Base-by-base conservation (phyloP, 2,888 invertebrate species). In the Nesidiocoris tenuis region DNA sequence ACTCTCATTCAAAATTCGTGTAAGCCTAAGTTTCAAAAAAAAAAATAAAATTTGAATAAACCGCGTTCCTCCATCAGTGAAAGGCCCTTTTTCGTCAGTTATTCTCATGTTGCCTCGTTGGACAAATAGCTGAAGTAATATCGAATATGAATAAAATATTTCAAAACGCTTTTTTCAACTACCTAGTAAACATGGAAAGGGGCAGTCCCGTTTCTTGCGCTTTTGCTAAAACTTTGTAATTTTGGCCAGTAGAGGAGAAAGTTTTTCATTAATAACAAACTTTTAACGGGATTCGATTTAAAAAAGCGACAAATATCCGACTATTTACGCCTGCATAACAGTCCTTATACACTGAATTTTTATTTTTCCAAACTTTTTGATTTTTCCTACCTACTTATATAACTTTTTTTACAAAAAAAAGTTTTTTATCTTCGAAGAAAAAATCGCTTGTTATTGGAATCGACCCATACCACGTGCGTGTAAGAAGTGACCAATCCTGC, bases 271-370 rank as follows among this genome's bases (percentile, higher is more conserved):
- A 39, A 39, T 39, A 39, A 39, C 39, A 12, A 39, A 39, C 39
- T 39, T 3, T 39, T 39, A 39, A 39, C 12, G 39, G 3, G 39
- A 39, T 39, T 39, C 39, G 39, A 39, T 39, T n/a, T n/a, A n/a
- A n/a, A n/a, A n/a, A 39, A 39, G 39, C 3, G 12, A 12, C 39
- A 3, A 39, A 39, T 39, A 39, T 39, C 3, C 39, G 54, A 65
- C 17, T 24, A 24, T 65, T 7, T 61, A 61, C 21, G 61, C 61
- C 57, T 70, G 78, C 74, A 79, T 79, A 79, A 79, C 79, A 79
- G 79, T 79, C 79, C 79, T 79, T 79, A 79, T 77, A 76, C 59
- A 57, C 72, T 75, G 72, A 65, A 68, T 68, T 25, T n/a, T 55
- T 12, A 12, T 39, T 39, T 39, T 39, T 39, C 39, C 39, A 7